These are phyloP conservation scores for Lepidonotus clava DNA, from an alignment of 2,888 invertebrate genomes.

Conservation along the genomic window DNA sequence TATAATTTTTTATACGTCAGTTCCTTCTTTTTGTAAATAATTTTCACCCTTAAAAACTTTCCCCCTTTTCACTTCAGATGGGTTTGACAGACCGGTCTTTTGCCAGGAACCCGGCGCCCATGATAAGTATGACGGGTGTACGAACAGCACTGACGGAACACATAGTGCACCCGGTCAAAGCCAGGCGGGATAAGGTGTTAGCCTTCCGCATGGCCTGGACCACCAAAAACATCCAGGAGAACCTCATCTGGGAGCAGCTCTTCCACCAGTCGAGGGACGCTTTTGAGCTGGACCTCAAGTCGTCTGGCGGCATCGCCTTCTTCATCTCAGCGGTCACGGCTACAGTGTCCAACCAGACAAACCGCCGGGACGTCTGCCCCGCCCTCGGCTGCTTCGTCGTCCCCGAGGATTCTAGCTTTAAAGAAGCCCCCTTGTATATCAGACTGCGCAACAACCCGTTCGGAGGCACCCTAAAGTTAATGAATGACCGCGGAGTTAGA, in stretches of 20 bases:
- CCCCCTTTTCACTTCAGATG: not conserved
- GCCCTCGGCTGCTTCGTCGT: constrained; percentile 25
- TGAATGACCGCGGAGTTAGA: constrained; percentile 3
- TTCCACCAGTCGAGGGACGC: not conserved
- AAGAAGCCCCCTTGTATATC: constrained; percentile 25
- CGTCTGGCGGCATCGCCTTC: constrained; percentile 9
- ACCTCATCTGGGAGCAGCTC: not conserved
- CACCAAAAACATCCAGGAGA: not conserved
- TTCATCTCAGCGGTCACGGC: constrained; percentile 10
- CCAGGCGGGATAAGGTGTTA: not conserved
- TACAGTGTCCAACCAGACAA: constrained; percentile 27
- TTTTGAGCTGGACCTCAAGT: not conserved
- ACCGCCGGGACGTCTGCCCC: constrained; percentile 13
- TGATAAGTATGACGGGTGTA: not conserved
- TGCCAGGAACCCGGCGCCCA: constrained; percentile 8
- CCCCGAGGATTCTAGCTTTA: not conserved
- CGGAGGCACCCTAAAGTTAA: not conserved
- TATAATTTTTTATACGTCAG: no score
- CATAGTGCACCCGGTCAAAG: not conserved
- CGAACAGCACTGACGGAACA: not conserved
- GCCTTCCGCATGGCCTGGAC: constrained; percentile 46
- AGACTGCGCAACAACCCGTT: not conserved
- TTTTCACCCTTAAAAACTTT: no score
- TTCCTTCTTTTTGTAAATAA: no score
- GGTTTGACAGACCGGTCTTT: not conserved